Evolutionary conservation across 2,888 invertebrate genomes (phyloP), one percentile per base, ranked within the genome.

Genomic region (Sphecodes monilicornis): DNA sequence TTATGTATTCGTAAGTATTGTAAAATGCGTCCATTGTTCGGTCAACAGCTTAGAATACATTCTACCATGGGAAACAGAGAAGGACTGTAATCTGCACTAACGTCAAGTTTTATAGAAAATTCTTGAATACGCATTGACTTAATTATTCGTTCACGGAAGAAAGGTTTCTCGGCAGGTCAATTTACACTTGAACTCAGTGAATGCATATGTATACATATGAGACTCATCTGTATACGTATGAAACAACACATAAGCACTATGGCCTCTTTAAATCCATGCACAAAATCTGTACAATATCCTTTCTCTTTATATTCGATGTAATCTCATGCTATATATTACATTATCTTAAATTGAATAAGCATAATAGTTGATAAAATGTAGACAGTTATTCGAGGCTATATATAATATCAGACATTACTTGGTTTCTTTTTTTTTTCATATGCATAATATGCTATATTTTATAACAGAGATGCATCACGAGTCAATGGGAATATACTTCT

Each of bases 251-350:
- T 90, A 86, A 90, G 86, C 89, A 86, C 90, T 89, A 90, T 82
- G 86, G 87, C 86, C 90, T 86, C 84, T 85, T 83, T 77, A 90
- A 90, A 89, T 89, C 85, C 90, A 90, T 90, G 90, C 90, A 90
- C 79, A 88, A 68, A 87, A 84, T 89, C 82, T 86, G 85, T 89
- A 90, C 90, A 90, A 84, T 85, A 64, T 86, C 64, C 68, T 77
- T 50, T 76, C 32, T 77, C 76, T 80, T 68, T 88, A 79, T 86
- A 77, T 73, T 88, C 89, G 82, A 88, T 89, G 85, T 86, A 84
- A 88, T 88, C 54, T 86, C 88, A 89, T 90, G 90, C 90, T 87
- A 85, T 79, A 73, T 82, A 79, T 84, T 88, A 90, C 89, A 90
- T 83, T 84, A 86, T 89, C 83, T 88, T 85, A 80, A 84, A 72